Conservation (phyloP, 2,797 vertebrate genomes). For the Anguilla pacifica region DNA sequence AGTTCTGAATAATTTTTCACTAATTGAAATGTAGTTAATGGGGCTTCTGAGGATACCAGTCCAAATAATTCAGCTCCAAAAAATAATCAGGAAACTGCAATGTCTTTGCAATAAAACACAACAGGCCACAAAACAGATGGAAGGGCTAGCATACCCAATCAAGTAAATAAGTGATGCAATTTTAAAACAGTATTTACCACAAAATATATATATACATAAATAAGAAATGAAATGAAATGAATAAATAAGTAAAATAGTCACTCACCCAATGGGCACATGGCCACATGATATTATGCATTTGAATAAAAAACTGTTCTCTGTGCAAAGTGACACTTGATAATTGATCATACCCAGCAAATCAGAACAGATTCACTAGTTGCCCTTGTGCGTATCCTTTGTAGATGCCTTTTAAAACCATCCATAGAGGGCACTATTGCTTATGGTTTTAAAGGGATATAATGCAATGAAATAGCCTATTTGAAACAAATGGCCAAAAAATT, state of each 20-base stretch:
- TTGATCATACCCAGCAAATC: not conserved
- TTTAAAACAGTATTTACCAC: not conserved
- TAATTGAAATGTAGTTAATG: not conserved
- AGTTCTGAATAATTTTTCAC: not conserved
- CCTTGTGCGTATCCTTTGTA: not conserved
- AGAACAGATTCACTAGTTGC: not conserved
- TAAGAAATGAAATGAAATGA: not conserved
- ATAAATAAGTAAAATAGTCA: not conserved
- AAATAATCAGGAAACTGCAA: constrained; percentile 83
- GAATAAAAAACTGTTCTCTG: not conserved
- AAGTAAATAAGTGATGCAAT: not conserved
- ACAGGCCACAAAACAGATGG: constrained; percentile 79
- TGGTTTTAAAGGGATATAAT: not conserved
- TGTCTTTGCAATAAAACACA: constrained; percentile 94
- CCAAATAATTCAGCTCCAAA: not conserved
- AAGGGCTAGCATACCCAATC: not conserved
- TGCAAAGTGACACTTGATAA: not conserved
- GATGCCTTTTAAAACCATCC: not conserved
- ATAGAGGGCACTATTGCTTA: constrained; percentile 24
- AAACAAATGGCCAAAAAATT: not conserved
- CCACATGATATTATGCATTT: not conserved
- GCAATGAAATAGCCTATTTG: not conserved
- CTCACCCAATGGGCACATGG: not conserved
- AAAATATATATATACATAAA: not conserved
- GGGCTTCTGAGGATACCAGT: not conserved